Conservation (phyloP, 2,797 vertebrate species). For the Morelia viridis region DNA sequence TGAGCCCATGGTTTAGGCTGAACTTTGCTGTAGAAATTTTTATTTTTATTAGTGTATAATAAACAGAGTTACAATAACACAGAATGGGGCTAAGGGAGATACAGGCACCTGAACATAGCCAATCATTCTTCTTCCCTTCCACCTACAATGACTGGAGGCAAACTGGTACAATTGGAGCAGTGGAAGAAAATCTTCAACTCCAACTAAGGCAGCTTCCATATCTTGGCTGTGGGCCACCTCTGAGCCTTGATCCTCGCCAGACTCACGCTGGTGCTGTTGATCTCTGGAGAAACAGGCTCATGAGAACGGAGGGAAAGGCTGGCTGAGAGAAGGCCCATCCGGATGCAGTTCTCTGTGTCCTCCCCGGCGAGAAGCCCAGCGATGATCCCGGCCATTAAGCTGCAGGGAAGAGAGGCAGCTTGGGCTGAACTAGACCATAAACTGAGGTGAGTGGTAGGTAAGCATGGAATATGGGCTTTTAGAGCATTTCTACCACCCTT, state of each 20-base stretch:
- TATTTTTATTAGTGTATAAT: background rate
- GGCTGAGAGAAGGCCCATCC: slow-evolving; percentile 85
- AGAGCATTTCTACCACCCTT: background rate
- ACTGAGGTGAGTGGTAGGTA: background rate
- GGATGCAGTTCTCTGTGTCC: slow-evolving; percentile 80
- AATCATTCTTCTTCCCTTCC: background rate
- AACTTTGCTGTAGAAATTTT: background rate
- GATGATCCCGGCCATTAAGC: slow-evolving; percentile 83
- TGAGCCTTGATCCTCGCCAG: slow-evolving; percentile 61
- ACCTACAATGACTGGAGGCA: background rate
- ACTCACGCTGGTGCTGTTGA: slow-evolving; percentile 73
- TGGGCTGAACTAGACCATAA: background rate
- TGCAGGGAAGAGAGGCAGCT: slow-evolving; percentile 58
- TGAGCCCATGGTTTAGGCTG: background rate
- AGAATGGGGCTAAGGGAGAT: background rate
- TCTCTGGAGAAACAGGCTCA: slow-evolving; percentile 75
- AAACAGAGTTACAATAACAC: background rate
- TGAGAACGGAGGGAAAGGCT: slow-evolving; percentile 76
- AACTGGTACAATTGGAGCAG: too few relatives aligned
- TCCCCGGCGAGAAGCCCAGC: slow-evolving; percentile 77
- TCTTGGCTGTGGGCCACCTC: slow-evolving; percentile 70
- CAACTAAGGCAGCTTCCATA: slow-evolving; percentile 54
- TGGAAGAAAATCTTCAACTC: background rate
- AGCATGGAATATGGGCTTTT: background rate
- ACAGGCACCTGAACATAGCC: too few relatives aligned